Evolutionary conservation across 2,888 invertebrate species (phyloP).

Genomic region (Alcis repandata): DNA sequence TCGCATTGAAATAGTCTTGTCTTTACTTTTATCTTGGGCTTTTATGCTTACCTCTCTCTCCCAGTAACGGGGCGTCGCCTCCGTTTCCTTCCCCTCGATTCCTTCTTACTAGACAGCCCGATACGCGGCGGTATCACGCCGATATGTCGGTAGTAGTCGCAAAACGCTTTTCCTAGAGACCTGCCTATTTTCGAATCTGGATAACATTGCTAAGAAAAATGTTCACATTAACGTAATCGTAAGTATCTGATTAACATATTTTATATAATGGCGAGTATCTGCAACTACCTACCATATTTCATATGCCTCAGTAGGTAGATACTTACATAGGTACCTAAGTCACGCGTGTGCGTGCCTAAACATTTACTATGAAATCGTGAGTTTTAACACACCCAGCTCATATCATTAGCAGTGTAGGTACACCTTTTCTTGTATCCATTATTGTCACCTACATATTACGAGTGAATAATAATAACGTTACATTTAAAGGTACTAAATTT

Average conservation of each 20-base stretch:
- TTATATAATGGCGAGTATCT: no score
- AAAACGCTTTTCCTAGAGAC: conserved; percentile 84
- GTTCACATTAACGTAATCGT: no score
- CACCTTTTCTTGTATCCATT: no score
- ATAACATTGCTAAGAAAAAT: conserved; percentile 23
- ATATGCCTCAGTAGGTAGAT: no score
- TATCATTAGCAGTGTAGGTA: neutral
- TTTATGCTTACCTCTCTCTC: conserved; percentile 64
- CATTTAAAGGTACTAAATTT: no score
- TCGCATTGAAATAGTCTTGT: no score
- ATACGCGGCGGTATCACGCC: conserved; percentile 83
- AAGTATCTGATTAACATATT: no score
- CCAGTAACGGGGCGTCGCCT: conserved; percentile 67
- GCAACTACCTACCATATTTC: no score
- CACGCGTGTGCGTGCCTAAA: neutral
- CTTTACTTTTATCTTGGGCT: no score
- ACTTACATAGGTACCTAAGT: neutral
- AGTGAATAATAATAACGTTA: no score
- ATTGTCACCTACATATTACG: no score
- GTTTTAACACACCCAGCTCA: neutral
- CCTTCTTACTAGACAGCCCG: conserved; percentile 68
- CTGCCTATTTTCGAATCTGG: conserved; percentile 75
- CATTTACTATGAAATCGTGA: neutral
- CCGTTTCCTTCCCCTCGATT: conserved; percentile 67
- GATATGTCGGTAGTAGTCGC: conserved; percentile 86